Evolutionary conservation across 2,888 invertebrate species (phyloP), one percentile per base, ranked within the genome.

Genomic region (Nebria salina): DNA sequence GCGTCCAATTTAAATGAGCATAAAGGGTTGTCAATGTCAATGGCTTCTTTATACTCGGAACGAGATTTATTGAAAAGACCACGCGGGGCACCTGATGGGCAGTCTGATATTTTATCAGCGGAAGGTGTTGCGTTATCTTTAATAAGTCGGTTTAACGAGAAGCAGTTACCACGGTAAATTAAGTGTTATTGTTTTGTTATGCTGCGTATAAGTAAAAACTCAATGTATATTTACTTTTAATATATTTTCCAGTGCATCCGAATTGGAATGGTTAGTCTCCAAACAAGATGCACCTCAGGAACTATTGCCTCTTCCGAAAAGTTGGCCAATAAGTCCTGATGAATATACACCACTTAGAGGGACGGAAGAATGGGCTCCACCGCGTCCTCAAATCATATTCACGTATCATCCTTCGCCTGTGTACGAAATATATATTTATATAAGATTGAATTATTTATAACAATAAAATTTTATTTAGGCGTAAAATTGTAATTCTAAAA

Each of bases 321-420:
- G 93, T 85, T 92, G 92, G 90, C 93, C 93, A 0, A 89, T 93
- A 6, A 93, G 92, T 87, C 93, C 94, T 0, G 94, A 94, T 87
- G 93, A 92, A 84, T 86, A 87, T 42, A 89, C 89, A 2, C 89
- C 93, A 34, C 88, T 95, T 26, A 90, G 96, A 65, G 96, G 96
- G 7, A 96, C 95, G 13, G 88, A 91, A 74, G 94, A 95, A 85
- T 96, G 96, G 96, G 96, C 96, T 0, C 96, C 96, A 13, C 96
- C 96, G 0, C 90, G 96, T 81, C 92, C 94, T 54, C 96, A 96
- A 88, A 94, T 96, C 76, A 96, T 96, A 83, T 95, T 95, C 85
- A 95, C 94, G 1, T 90, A 94, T 81, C 95, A 95, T 89, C 92
- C 93, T 3, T 84, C 91, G 11, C 92, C 92, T 68, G 91, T 91